phyloP scores from a whole-genome alignment of 2,113 vertebrate genomes.

The Sapajus apella region DNA sequence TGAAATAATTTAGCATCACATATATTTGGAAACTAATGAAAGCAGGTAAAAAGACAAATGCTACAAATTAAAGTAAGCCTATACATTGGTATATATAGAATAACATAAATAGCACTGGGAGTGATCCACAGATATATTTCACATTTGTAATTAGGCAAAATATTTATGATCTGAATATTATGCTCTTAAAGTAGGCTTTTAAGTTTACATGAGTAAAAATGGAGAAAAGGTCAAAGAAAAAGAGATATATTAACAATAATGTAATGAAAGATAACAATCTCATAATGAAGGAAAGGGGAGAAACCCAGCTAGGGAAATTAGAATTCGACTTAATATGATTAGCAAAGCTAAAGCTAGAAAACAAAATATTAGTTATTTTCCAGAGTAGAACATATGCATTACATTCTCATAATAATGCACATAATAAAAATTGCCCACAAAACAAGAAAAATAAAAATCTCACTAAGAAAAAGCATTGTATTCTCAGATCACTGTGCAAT shows the following conservation, averaged over 20 bases:
- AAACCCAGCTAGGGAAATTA: neutral
- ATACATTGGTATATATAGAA: neutral
- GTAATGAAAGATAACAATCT: neutral
- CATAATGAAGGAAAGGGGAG: too few species aligned
- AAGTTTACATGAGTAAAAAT: neutral
- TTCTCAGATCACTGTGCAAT: neutral
- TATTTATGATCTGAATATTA: neutral
- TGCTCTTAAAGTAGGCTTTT: neutral
- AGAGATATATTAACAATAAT: neutral
- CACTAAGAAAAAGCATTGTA: neutral
- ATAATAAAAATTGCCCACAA: neutral
- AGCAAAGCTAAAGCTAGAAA: neutral
- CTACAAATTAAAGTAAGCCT: neutral
- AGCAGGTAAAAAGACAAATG: neutral
- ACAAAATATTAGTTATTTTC: neutral
- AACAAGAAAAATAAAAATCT: neutral
- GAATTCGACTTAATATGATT: neutral
- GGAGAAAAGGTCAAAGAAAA: neutral
- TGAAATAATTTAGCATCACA: neutral
- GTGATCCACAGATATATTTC: neutral
- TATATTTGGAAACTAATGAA: neutral
- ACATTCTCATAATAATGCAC: neutral
- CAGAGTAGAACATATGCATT: neutral
- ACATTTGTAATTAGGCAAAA: neutral
- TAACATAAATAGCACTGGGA: neutral